A percentile compares a stretch with the other conserved stretches of the same genome.
Evolutionary conservation across 2,113 vertebrate species (phyloP).

Genomic region (Cheirogaleus medius): DNA sequence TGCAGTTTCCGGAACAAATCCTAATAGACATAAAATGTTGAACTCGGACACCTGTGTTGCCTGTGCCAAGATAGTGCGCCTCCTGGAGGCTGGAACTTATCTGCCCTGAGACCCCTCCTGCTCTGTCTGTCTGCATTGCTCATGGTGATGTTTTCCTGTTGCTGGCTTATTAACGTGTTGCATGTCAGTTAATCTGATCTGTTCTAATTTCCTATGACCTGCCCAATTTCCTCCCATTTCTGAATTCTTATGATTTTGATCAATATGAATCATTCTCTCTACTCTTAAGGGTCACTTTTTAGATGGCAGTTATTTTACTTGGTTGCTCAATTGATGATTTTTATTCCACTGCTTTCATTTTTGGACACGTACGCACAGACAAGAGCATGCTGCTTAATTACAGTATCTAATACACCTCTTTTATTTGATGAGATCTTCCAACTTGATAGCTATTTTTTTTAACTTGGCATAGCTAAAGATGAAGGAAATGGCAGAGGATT

Average conservation of each 20-base stretch:
- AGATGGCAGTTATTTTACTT: slow-evolving; percentile 55
- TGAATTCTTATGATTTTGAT: slow-evolving; percentile 60
- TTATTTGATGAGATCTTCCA: slow-evolving; percentile 71
- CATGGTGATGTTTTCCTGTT: slow-evolving; percentile 53
- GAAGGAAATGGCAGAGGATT: slow-evolving; percentile 71
- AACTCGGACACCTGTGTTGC: slow-evolving; percentile 40
- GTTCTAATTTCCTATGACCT: slow-evolving; percentile 53
- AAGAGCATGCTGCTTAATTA: slow-evolving; percentile 68
- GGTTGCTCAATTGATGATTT: slow-evolving; percentile 59
- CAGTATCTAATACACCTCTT: slow-evolving; percentile 53
- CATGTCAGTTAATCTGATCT: slow-evolving; percentile 67
- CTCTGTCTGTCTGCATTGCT: slow-evolving; percentile 67
- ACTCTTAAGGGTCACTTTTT: slow-evolving; percentile 45
- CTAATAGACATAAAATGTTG: not conserved
- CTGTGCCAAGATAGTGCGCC: not conserved
- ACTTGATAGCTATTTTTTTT: slow-evolving; percentile 64
- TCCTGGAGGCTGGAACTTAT: not conserved
- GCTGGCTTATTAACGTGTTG: slow-evolving; percentile 64
- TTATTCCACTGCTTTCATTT: slow-evolving; percentile 66
- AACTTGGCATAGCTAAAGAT: slow-evolving; percentile 70
- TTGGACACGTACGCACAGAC: slow-evolving; percentile 34
- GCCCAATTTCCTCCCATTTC: slow-evolving; percentile 67
- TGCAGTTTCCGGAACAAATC: slow-evolving; percentile 67
- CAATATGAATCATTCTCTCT: slow-evolving; percentile 70
- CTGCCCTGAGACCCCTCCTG: slow-evolving; percentile 51